A percentile compares a stretch with the other conserved stretches of the same genome.
phyloP scores from a whole-genome alignment of 2,113 vertebrate species.

The Prionailurus viverrinus region DNA sequence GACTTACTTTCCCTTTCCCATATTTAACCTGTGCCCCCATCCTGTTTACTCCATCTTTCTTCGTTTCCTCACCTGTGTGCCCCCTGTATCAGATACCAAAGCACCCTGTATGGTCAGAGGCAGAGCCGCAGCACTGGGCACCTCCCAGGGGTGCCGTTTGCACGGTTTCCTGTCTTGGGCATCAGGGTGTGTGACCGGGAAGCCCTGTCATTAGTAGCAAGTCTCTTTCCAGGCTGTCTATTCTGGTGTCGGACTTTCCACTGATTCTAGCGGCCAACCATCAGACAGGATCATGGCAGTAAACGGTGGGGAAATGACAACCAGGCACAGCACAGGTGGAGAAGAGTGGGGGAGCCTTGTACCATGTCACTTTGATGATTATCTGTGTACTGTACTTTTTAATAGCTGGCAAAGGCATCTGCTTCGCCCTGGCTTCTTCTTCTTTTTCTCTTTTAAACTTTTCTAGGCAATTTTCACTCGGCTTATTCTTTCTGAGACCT shows the following conservation, averaged over 20 bases:
- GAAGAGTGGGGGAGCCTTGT: not conserved
- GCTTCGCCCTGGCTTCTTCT: not conserved
- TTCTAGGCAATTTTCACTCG: not conserved
- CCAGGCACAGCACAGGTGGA: not conserved
- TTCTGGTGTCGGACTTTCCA: not conserved
- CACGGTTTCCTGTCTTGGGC: rapidly evolving
- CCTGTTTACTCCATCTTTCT: not conserved
- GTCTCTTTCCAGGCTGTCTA: not conserved
- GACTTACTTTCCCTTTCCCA: not conserved
- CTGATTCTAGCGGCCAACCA: not conserved
- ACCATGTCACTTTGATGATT: not conserved
- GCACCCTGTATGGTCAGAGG: not conserved
- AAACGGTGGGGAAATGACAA: not conserved
- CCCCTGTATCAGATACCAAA: not conserved
- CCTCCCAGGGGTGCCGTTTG: not conserved
- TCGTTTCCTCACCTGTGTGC: not conserved
- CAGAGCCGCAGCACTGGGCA: not conserved
- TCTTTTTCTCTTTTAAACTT: not conserved
- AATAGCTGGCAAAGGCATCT: not conserved
- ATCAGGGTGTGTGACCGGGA: not conserved
- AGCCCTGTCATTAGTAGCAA: not conserved
- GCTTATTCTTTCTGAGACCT: not conserved
- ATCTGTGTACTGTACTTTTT: not conserved
- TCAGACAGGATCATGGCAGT: not conserved
- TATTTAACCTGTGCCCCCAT: not conserved